Percentiles rank a stretch among this genome's conserved stretches.
Conservation (phyloP, 2,797 vertebrate genomes). For the Characodon lateralis region DNA sequence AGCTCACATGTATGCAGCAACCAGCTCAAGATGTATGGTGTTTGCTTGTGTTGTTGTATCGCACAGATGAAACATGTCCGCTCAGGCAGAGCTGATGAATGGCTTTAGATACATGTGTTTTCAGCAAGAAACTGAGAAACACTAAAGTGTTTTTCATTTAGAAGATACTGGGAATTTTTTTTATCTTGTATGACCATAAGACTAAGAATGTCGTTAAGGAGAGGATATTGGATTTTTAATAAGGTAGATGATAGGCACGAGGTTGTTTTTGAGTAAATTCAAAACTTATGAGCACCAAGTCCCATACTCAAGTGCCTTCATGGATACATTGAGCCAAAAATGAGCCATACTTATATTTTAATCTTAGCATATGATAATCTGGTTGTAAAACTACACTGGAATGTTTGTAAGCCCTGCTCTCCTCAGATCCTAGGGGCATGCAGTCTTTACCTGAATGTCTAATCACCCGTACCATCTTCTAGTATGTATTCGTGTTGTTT, state of each 20-base stretch:
- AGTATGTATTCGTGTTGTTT: conserved; percentile 28
- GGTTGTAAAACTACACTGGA: conserved; percentile 1
- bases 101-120: conserved; percentile 23
- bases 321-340: conserved; percentile 13
- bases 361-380: neutral
- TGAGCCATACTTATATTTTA: neutral
- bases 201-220: conserved; percentile 20
- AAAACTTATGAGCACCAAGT: conserved; percentile 23
- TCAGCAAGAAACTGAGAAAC: conserved; percentile 26
- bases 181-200: conserved; percentile 15
- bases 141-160: conserved; percentile 30
- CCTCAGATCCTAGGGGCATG: neutral
- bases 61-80: conserved; percentile 42
- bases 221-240: conserved; percentile 27
- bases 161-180: conserved; percentile 18
- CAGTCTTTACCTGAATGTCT: neutral
- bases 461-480: conserved; percentile 34
- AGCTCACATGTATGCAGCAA: conserved; percentile 14
- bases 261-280: conserved; percentile 24
- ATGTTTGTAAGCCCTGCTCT: neutral
- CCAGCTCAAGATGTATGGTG: conserved; percentile 28
- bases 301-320: conserved; percentile 11
- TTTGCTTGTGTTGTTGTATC: conserved; percentile 33
- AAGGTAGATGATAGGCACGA: conserved; percentile 8
- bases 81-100: conserved; percentile 46